Conservation (phyloP, 2,113 vertebrate genomes). For the Arizona elegans region DNA sequence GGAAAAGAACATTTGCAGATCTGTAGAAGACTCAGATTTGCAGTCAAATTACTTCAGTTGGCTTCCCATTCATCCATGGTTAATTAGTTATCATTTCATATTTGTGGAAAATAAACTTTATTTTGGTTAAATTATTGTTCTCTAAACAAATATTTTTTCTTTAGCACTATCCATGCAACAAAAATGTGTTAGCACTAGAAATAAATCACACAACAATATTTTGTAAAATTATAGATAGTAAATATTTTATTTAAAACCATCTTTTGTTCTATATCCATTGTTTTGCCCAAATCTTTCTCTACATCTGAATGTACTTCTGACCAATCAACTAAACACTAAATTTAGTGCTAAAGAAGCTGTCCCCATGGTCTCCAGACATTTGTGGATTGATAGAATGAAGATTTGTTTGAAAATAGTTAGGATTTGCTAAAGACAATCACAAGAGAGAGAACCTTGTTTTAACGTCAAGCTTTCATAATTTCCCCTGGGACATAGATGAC, state of each 20-base stretch:
- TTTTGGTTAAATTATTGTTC: not conserved
- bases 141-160: not conserved
- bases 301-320: constrained; percentile 33
- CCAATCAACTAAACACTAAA: constrained; percentile 41
- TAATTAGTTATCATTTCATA: not conserved
- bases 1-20: not conserved
- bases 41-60: not conserved
- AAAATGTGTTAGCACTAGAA: not conserved
- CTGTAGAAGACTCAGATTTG: not conserved
- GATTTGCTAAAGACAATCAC: constrained; percentile 67
- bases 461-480: constrained; percentile 63
- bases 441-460: constrained; percentile 70
- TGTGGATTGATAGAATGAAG: constrained; percentile 60
- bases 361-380: constrained; percentile 41
- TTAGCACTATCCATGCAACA: not conserved
- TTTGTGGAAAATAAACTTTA: not conserved
- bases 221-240: constrained; percentile 9
- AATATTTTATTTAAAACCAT: not conserved
- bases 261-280: not conserved
- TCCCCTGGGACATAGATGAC: constrained; percentile 63
- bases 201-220: not conserved
- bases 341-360: constrained; percentile 39
- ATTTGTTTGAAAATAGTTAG: constrained; percentile 58
- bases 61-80: not conserved
- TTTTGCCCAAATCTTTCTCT: constrained; percentile 24